phyloP scores from a whole-genome alignment of 2,888 invertebrate genomes.

The Panopea generosa region DNA sequence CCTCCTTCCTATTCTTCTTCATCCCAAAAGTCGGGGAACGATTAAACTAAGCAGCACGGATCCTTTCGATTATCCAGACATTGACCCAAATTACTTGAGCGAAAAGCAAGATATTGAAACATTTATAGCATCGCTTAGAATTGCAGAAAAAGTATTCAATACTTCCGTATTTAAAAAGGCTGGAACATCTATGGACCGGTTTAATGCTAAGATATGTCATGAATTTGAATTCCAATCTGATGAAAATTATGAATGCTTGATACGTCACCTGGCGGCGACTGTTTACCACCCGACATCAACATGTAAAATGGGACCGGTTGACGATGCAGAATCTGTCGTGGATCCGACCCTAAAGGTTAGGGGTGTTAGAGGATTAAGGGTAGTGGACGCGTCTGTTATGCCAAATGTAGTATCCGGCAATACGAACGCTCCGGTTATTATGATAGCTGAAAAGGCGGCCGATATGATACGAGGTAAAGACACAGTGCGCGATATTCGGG shows the following conservation, averaged over 20 bases:
- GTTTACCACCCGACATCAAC: constrained; percentile 50
- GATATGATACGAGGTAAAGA: too few species aligned
- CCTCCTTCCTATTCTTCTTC: constrained; percentile 33
- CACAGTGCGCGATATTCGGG: too few species aligned
- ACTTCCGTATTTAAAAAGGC: too few species aligned
- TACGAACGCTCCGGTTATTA: too few species aligned
- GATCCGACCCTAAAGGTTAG: constrained; percentile 38
- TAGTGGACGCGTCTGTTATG: too few species aligned
- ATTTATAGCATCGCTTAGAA: constrained; percentile 40
- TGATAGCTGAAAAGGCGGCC: too few species aligned
- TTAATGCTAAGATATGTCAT: too few species aligned
- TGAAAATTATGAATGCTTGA: constrained; percentile 25
- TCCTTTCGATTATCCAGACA: constrained; percentile 91
- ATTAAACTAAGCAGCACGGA: constrained; percentile 91
- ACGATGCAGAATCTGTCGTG: constrained; percentile 32
- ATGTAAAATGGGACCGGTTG: constrained; percentile 40
- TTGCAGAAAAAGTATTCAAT: too few species aligned
- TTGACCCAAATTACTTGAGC: constrained; percentile 95
- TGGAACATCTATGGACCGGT: too few species aligned
- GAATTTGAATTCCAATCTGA: too few species aligned
- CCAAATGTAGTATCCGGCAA: too few species aligned
- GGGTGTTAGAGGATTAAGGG: too few species aligned
- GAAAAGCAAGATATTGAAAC: constrained; percentile 71
- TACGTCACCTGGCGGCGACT: constrained; percentile 27
- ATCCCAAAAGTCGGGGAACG: constrained; percentile 91